Evolutionary conservation across 2,888 invertebrate genomes (phyloP), one percentile per base, ranked within the genome.

Genomic region (Clitarchus hookeri): DNA sequence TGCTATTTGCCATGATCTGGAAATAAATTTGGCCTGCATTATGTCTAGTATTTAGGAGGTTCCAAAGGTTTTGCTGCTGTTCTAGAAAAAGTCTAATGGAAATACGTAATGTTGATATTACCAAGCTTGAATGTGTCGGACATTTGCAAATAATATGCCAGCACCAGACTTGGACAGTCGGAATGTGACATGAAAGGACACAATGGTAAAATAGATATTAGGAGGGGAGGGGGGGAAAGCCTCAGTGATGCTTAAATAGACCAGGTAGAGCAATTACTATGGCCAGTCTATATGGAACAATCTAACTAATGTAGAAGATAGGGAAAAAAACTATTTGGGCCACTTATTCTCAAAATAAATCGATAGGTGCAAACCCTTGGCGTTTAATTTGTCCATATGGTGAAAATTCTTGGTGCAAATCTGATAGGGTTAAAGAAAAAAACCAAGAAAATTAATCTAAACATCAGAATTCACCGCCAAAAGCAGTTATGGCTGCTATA

Each of bases 401-500:
- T 48, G 26, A n/a, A 6, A 13, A 48, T 12, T n/a, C 84, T 26
- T 84, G 84, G 53, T 84, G n/a, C 48, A 48, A 48, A 84, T 84
- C 4, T 25, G 19, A 84, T 13, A 9, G 16, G 12, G n/a, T 77
- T 36, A 36, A 27, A 36, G n/a, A 12, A 23, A 82, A 27, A 82
- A 8, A 82, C n/a, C 19, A 82, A 27, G 0, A 44, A 0, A 44
- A 82, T 82, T 0, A 27, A 44, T 26, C 84, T 65, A 80, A 83
- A 36, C 88, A 88, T 26, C 87, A 87, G 79, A 80, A 88, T 84
- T 25, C 77, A 23, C 87, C 87, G 0, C 85, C 87, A 44, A 8
- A 23, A 19, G 86, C 85, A 36, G 84, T 87, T 6, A 44, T 88
- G 86, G 44, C 85, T 23, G 85, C 83, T 23, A 87, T 88, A 48